Conservation (phyloP, 2,797 vertebrate genomes). For the Mus caroli region DNA sequence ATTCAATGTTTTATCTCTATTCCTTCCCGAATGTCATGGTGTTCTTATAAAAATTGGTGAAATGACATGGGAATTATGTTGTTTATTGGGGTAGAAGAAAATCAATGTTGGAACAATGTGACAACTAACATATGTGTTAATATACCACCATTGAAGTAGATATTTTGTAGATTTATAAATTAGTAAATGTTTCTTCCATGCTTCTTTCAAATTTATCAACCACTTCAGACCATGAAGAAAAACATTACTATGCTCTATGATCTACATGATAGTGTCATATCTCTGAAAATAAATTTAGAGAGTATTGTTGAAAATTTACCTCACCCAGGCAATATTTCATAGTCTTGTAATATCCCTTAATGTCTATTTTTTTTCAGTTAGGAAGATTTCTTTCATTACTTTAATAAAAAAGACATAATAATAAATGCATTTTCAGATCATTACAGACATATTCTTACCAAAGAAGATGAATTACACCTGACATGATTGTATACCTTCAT, state of each 20-base stretch:
- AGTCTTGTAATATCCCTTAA: neutral
- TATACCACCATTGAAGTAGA: neutral
- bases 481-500: neutral
- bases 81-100: rapidly evolving
- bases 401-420: neutral
- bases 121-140: neutral
- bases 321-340: neutral
- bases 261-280: too few species aligned
- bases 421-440: neutral
- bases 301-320: rapidly evolving
- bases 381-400: neutral
- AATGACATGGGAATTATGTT: neutral
- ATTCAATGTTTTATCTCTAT: neutral
- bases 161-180: neutral
- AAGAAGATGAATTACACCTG: neutral
- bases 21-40: neutral
- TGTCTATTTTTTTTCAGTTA: neutral
- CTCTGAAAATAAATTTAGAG: neutral
- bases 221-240: neutral
- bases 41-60: neutral
- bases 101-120: neutral
- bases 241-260: neutral
- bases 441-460: neutral
- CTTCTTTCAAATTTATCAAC: neutral
- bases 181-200: neutral